Evolutionary conservation across 2,888 invertebrate species (phyloP), one percentile per base, ranked within the genome.

Genomic region (Rhagium mordax): DNA sequence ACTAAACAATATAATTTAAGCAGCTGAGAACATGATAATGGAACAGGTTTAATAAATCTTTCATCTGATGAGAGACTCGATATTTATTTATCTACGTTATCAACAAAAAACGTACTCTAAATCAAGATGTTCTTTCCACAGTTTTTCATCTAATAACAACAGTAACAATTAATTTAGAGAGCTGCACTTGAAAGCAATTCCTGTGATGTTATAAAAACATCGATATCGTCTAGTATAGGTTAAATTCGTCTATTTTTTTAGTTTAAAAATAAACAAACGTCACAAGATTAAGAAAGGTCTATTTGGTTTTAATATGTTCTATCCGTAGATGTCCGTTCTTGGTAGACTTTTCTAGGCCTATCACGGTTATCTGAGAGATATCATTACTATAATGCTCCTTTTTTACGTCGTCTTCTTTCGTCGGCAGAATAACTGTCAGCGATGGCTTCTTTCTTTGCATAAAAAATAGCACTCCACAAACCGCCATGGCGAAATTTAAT

Each of bases 401-500:
- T 49, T 55, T 70, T 3, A 73, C 27, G 15, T 65, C 55, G 0
- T 65, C 65, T 2, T 57, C 16, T 57, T 55, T 61, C 4, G 6
- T 48, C 2, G 64, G 47, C 2, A 61, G 55, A 29, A 47, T 21
- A 15, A 29, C 29, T 8, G 33, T 20, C 10, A 47, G 15, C 8
- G 20, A 10, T 1, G 18, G 21, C 21, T 47, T 75, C 27, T 27
- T 64, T 62, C 70, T 74, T 10, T 48, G 72, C 16, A 70, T 60
- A 69, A 84, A 83, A 67, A 81, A 85, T 8, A 81, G 48, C 15
- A 81, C 70, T 16, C 81, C 82, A 41, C 81, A 65, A 13, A 80
- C 49, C 4, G 84, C 91, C 88, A 90, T 89, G 51, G 87, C 85
- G 70, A 92, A 89, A 78, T 92, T 92, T 7, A 91, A 88, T 0